phyloP scores from a whole-genome alignment of 2,113 vertebrate genomes.

The Psittacus erithacus region DNA sequence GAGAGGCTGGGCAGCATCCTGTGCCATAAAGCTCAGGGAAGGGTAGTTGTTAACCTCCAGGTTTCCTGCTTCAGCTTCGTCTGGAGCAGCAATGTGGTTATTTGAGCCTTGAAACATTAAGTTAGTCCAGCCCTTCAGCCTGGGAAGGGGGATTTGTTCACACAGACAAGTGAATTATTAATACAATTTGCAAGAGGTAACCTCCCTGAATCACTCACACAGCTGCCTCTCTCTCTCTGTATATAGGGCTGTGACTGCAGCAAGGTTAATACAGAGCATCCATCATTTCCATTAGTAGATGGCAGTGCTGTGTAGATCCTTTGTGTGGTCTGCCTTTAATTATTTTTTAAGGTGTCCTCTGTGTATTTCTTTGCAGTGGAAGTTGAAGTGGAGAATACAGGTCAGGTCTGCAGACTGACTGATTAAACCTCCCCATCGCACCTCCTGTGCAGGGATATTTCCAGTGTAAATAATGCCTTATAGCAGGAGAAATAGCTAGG shows the following conservation, averaged over 20 bases:
- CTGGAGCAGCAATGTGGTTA: neutral
- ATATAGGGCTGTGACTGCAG: neutral
- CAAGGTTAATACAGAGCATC: constrained; percentile 65
- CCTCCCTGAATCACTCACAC: constrained; percentile 27
- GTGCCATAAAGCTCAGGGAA: neutral
- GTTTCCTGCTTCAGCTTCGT: neutral
- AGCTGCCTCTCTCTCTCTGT: neutral
- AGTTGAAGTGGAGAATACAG: neutral
- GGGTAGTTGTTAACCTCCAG: neutral
- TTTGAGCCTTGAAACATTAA: neutral
- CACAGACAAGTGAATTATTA: constrained; percentile 53
- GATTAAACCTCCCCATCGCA: constrained; percentile 38
- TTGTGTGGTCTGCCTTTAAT: constrained; percentile 59
- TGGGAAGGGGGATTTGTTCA: constrained; percentile 30
- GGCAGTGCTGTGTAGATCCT: constrained; percentile 27
- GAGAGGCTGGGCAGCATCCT: neutral
- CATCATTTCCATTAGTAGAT: constrained; percentile 62
- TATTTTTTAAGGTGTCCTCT: constrained; percentile 58
- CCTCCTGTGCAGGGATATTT: neutral
- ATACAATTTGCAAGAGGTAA: constrained; percentile 55
- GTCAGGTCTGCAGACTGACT: neutral
- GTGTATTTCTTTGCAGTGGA: constrained; percentile 14
- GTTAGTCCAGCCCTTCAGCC: constrained; percentile 6
- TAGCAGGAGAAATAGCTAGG: neutral
- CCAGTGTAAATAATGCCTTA: neutral